phyloP scores from a whole-genome alignment of 1,140 invertebrate species.

The Pseudomyrmex dendroicus region DNA sequence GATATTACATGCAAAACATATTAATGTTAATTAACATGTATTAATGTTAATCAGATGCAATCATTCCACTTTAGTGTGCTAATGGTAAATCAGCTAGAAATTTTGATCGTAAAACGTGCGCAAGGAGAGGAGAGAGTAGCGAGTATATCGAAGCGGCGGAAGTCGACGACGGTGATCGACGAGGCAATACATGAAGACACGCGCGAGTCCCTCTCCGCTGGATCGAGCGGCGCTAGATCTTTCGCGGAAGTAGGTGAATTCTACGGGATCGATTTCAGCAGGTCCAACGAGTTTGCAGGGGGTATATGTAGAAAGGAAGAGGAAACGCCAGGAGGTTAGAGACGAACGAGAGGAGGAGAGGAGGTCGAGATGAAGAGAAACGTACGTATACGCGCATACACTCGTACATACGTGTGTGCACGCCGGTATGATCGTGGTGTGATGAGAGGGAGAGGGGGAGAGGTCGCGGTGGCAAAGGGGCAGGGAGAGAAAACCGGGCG shows the following conservation, averaged over 20 bases:
- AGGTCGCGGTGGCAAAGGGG: background rate
- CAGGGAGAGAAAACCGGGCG: slow-evolving; percentile 64
- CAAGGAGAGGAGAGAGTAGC: background rate
- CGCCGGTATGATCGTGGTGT: background rate
- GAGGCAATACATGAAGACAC: background rate
- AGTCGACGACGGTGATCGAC: background rate
- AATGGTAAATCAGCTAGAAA: slow-evolving; percentile 36
- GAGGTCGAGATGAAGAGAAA: slow-evolving; percentile 47
- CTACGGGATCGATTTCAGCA: slow-evolving; percentile 62
- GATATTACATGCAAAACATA: slow-evolving; percentile 58
- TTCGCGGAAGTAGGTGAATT: slow-evolving; percentile 20
- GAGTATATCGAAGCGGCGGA: background rate
- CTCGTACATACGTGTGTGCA: background rate
- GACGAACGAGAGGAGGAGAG: slow-evolving; percentile 35
- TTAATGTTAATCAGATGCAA: slow-evolving; percentile 58
- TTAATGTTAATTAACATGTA: slow-evolving; percentile 58
- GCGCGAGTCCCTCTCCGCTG: background rate
- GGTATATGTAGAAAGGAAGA: background rate
- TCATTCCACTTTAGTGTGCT: slow-evolving; percentile 43
- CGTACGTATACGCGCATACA: background rate
- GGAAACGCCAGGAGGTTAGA: background rate
- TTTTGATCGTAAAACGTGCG: slow-evolving; percentile 27
- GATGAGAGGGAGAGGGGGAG: background rate
- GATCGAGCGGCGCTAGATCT: slow-evolving; percentile 25
- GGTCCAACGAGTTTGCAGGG: slow-evolving; percentile 1